phyloP scores from a whole-genome alignment of 2,888 invertebrate genomes.

The Tricholauxania praeusta region DNA sequence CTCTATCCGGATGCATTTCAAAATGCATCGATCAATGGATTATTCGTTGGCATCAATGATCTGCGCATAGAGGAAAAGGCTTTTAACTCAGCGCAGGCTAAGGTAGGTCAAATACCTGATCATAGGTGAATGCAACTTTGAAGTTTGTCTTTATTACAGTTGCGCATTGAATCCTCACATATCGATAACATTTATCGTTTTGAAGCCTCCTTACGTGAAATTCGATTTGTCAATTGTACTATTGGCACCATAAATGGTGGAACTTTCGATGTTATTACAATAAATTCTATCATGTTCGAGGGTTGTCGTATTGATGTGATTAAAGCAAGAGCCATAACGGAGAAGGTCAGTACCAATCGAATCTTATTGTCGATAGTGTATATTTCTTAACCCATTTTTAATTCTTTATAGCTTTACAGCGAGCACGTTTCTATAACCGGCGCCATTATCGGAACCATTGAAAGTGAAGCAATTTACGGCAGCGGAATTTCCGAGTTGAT shows the following conservation, averaged over 20 bases:
- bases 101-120: slow-evolving; percentile 50
- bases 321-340: slow-evolving; percentile 62
- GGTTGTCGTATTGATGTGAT: slow-evolving; percentile 61
- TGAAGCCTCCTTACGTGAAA: slow-evolving; percentile 61
- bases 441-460: slow-evolving; percentile 63
- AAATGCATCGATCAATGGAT: slow-evolving; percentile 59
- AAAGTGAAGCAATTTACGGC: slow-evolving; percentile 64
- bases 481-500: slow-evolving; percentile 64
- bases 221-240: slow-evolving; percentile 59
- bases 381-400: background rate
- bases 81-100: slow-evolving; percentile 60
- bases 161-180: slow-evolving; percentile 58
- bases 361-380: background rate
- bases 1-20: slow-evolving; percentile 60
- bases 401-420: slow-evolving; percentile 53
- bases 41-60: slow-evolving; percentile 56
- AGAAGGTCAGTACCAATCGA: slow-evolving; percentile 54
- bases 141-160: slow-evolving; percentile 48
- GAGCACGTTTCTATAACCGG: slow-evolving; percentile 61
- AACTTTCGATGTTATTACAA: slow-evolving; percentile 65
- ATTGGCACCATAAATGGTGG: slow-evolving; percentile 59
- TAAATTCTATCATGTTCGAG: slow-evolving; percentile 62
- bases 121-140: background rate
- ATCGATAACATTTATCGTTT: slow-evolving; percentile 60
- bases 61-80: slow-evolving; percentile 60